These are phyloP conservation scores for Ellobium chinense DNA, from an alignment of 2,888 invertebrate species.

Conservation along the genomic window DNA sequence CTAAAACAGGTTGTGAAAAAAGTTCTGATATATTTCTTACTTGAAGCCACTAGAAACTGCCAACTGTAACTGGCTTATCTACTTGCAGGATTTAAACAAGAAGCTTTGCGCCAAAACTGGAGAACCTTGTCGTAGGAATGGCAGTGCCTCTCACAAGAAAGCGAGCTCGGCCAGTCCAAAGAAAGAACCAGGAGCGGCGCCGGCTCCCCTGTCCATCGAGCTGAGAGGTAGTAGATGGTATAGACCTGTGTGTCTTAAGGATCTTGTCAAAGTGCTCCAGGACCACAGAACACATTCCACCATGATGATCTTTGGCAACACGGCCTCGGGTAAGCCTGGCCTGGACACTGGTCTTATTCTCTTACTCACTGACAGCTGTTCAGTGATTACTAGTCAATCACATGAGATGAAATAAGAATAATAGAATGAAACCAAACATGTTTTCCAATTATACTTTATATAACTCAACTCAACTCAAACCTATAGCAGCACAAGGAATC, in stretches of 20 bases:
- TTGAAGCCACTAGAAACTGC: background rate
- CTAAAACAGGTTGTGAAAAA: too few relatives aligned
- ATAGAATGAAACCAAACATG: too few relatives aligned
- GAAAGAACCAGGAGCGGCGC: background rate
- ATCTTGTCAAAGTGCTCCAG: constrained; percentile 44
- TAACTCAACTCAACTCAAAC: too few relatives aligned
- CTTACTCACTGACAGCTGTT: too few relatives aligned
- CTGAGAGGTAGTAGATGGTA: constrained; percentile 45
- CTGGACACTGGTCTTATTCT: too few relatives aligned
- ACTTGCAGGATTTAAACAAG: constrained; percentile 49
- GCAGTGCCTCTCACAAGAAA: background rate
- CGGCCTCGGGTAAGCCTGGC: constrained; percentile 85
- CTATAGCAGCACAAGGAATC: too few relatives aligned
- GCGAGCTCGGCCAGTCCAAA: background rate
- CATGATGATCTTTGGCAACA: constrained; percentile 86
- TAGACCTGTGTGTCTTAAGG: constrained; percentile 45
- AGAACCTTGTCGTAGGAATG: constrained; percentile 26
- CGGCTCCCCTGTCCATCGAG: constrained; percentile 32
- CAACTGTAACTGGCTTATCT: background rate
- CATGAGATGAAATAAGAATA: too few relatives aligned
- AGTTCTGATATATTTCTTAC: too few relatives aligned
- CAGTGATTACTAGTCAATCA: too few relatives aligned
- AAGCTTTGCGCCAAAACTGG: constrained; percentile 50
- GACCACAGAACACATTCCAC: constrained; percentile 39
- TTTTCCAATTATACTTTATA: too few relatives aligned